A percentile compares a stretch with the other conserved stretches of the same genome.
Conservation (phyloP, 2,113 vertebrate species). For the Caranx ignobilis region DNA sequence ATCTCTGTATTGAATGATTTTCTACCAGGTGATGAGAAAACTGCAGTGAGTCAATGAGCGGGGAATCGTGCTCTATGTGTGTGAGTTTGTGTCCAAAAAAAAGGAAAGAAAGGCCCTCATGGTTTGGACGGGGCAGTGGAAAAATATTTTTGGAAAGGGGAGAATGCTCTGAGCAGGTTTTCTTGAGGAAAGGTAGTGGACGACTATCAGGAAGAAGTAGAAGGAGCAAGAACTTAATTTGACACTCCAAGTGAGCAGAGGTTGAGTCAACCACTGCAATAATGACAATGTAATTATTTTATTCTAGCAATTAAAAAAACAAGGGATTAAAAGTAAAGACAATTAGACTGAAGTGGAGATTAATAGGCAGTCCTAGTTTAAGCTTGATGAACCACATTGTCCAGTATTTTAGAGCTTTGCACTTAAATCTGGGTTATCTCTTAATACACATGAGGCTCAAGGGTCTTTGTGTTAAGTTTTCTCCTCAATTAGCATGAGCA, state of each 20-base stretch:
- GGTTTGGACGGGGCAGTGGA: constrained; percentile 82
- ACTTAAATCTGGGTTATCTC: not conserved
- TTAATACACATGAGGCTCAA: not conserved
- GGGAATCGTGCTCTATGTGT: constrained; percentile 32
- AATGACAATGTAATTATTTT: constrained; percentile 34
- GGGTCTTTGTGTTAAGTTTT: constrained; percentile 14
- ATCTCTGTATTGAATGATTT: not conserved
- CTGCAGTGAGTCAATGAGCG: constrained; percentile 48
- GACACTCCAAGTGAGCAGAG: not conserved
- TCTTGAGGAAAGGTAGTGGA: constrained; percentile 62
- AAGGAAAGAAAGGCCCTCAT: constrained; percentile 74
- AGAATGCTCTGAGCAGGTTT: constrained; percentile 74
- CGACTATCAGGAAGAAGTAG: constrained; percentile 37
- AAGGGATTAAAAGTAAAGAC: constrained; percentile 13
- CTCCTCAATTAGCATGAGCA: constrained; percentile 39
- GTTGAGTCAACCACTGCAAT: constrained; percentile 31
- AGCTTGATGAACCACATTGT: not conserved
- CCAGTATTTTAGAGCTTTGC: not conserved
- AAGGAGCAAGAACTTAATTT: not conserved
- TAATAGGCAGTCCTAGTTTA: not conserved
- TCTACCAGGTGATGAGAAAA: constrained; percentile 30
- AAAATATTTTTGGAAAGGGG: constrained; percentile 78
- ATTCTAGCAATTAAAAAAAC: constrained; percentile 11
- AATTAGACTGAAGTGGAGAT: not conserved
- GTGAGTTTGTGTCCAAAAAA: constrained; percentile 45